Base-by-base conservation (phyloP, 2,888 invertebrate genomes). In the Endotricha flammealis region DNA sequence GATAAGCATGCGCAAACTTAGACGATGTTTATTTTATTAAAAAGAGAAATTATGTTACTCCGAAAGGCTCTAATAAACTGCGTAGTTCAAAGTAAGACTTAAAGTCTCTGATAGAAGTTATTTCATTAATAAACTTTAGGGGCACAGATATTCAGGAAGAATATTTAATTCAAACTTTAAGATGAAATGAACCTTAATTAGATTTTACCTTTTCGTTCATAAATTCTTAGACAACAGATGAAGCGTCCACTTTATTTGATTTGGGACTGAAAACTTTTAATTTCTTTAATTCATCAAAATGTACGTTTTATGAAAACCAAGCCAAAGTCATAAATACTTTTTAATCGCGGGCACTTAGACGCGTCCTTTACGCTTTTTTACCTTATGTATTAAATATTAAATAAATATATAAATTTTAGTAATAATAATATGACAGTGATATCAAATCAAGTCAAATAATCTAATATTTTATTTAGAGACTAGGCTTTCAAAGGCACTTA, bases 1-100 rank as follows among this genome's bases (percentile, higher is more conserved):
- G 4, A 7, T 12, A 11, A 9, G 12, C 4, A 22, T 11, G 11
- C 9, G 20, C 11, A 31, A 6, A 22, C 12, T 5, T 12, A 12
- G 20, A 12, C 31, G 13, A 31, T n/a, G 22, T 31, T 31, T 31
- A 31, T 22, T 31, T 31, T 22, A n/a, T 22, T 31, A 22, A 22
- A 9, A 16, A 16, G n/a, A 24, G 14, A 24, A 14, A 20, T n/a
- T 32, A 11, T 10, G 24, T 25, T 32, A 16, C 17, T 8, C 8
- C n/a, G 7, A 12, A 27, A 33, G 16, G 14, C 16, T n/a, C 24
- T 9, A 23, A 16, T 9, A 29, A n/a, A 14, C 14, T 20, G 20
- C 4, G 11, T 24, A 33, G 24, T 24, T 25, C 4, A 33, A 33
- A 33, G 32, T 25, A 17, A 33, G 25, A 25, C 16, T 33, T 4